These are phyloP conservation scores for Chaitophorus viminalis DNA, from an alignment of 2,888 invertebrate species.

Conservation along the genomic window DNA sequence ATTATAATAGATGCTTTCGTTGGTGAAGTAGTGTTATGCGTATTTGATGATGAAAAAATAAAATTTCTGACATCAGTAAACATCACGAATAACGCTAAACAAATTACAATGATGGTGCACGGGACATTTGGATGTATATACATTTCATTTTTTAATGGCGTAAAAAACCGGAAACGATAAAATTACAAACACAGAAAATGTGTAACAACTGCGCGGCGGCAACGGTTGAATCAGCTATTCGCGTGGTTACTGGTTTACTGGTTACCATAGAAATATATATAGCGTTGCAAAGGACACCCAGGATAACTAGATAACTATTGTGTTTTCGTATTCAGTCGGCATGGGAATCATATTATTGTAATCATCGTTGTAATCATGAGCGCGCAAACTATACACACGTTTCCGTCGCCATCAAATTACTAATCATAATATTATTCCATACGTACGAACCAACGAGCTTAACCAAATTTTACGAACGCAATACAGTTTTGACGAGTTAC, in stretches of 20 bases:
- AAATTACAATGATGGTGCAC: neutral
- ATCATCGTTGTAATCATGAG: neutral
- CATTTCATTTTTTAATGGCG: neutral
- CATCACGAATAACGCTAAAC: too few species aligned
- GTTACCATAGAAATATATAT: neutral
- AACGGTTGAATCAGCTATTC: too few species aligned
- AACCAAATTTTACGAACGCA: slow-evolving; percentile 4
- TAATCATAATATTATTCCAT: neutral
- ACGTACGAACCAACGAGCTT: neutral
- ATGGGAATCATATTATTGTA: neutral
- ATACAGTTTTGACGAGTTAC: neutral
- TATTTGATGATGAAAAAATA: neutral
- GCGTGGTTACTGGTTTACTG: too few species aligned
- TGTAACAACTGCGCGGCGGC: too few species aligned
- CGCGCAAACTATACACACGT: too few species aligned
- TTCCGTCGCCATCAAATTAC: neutral
- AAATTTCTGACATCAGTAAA: neutral
- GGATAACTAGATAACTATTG: too few species aligned
- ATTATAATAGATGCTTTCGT: too few species aligned
- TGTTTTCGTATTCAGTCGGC: slow-evolving; percentile 6
- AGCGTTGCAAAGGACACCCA: neutral
- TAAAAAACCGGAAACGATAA: too few species aligned
- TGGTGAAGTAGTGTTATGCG: too few species aligned
- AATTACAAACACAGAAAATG: too few species aligned
- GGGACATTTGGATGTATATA: neutral